These are phyloP conservation scores for Sebastes paucispinis DNA, from an alignment of 2,797 vertebrate genomes.

Conservation along the genomic window DNA sequence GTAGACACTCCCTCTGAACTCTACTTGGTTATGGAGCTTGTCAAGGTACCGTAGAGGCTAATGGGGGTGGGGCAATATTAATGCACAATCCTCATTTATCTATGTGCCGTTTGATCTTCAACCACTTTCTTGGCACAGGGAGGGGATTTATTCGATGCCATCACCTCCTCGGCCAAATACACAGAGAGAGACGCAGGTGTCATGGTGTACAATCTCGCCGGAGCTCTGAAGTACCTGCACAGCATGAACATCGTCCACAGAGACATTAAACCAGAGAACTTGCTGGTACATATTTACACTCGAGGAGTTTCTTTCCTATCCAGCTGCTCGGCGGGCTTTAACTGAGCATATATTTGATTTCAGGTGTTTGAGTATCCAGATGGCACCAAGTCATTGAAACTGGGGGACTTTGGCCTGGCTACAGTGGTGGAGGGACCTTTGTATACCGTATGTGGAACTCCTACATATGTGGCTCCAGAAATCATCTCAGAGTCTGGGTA, in stretches of 20 bases:
- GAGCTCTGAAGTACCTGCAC: slow-evolving; percentile 94
- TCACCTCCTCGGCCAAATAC: slow-evolving; percentile 96
- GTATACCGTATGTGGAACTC: slow-evolving; percentile 95
- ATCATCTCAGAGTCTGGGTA: slow-evolving; percentile 97
- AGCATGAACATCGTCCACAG: slow-evolving; percentile 93
- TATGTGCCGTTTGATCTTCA: not conserved
- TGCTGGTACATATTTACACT: slow-evolving; percentile 83
- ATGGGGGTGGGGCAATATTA: fast-evolving
- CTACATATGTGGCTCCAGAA: slow-evolving; percentile 97
- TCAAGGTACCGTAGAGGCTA: slow-evolving; percentile 83
- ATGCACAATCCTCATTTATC: not conserved
- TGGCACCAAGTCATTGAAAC: slow-evolving; percentile 93
- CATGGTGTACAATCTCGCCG: slow-evolving; percentile 95
- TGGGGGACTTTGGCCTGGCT: slow-evolving; percentile 97
- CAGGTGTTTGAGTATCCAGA: slow-evolving; percentile 95
- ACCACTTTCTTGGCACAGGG: slow-evolving; percentile 79
- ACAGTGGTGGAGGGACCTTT: slow-evolving; percentile 94
- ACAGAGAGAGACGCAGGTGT: slow-evolving; percentile 93
- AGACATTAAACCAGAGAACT: slow-evolving; percentile 98
- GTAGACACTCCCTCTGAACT: slow-evolving; percentile 93
- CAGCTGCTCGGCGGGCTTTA: not conserved
- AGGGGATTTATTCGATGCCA: slow-evolving; percentile 96
- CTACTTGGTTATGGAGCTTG: slow-evolving; percentile 96
- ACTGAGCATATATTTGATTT: not conserved
- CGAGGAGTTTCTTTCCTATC: not conserved